Evolutionary conservation across 2,888 invertebrate genomes (phyloP).

Genomic region (Apotomis betuletana): DNA sequence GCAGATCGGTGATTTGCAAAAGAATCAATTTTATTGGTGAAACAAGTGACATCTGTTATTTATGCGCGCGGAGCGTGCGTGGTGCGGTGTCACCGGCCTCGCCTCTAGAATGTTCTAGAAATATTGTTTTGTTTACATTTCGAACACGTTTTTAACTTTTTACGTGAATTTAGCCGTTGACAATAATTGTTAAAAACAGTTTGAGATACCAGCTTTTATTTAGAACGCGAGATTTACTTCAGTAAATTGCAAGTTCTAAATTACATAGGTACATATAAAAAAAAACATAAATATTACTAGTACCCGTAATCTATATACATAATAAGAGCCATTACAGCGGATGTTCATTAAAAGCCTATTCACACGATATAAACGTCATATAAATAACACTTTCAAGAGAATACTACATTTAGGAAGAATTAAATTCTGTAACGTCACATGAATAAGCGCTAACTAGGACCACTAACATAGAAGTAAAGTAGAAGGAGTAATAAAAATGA

Average conservation of each 20-base stretch:
- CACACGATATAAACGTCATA: not conserved
- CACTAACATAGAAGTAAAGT: not conserved
- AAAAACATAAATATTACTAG: no score
- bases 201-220: not conserved
- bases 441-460: not conserved
- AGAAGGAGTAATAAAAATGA: constrained; percentile 6
- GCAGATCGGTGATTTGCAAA: constrained; percentile 62
- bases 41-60: constrained; percentile 78
- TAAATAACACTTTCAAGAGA: not conserved
- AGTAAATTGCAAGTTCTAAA: no score
- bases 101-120: constrained; percentile 75
- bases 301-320: not conserved
- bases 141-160: constrained; percentile 35
- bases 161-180: constrained; percentile 8
- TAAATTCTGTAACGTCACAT: not conserved
- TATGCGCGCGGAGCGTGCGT: constrained; percentile 75
- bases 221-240: not conserved
- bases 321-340: not conserved
- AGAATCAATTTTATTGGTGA: constrained; percentile 81
- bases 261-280: no score
- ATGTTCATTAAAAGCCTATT: not conserved
- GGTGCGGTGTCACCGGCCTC: constrained; percentile 77
- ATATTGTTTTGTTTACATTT: constrained; percentile 72
- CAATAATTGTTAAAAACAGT: not conserved
- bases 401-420: not conserved